Conservation (phyloP, 2,113 vertebrate species). For the Rhinolophus ferrumequinum region DNA sequence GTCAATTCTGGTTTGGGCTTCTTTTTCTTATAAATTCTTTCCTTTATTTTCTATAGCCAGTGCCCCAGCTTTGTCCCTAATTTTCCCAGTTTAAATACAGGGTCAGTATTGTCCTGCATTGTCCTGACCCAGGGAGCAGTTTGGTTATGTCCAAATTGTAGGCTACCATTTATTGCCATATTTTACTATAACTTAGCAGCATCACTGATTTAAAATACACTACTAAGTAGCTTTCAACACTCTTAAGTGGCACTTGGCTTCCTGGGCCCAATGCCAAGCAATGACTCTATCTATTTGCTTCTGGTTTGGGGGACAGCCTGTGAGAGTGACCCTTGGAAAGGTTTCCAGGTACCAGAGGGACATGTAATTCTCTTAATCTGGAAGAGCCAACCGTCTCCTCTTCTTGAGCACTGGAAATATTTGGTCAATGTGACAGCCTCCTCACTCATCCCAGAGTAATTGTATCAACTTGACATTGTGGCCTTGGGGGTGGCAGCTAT, state of each 20-base stretch:
- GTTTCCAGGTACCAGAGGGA: not conserved
- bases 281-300: not conserved
- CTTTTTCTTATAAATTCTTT: not conserved
- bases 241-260: not conserved
- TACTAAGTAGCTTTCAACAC: not conserved
- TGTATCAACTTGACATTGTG: constrained; percentile 61
- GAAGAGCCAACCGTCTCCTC: not conserved
- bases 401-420: constrained; percentile 6
- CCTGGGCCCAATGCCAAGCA: not conserved
- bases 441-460: constrained; percentile 60
- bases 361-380: constrained; percentile 7
- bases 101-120: not conserved
- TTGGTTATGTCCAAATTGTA: not conserved
- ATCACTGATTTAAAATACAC: not conserved
- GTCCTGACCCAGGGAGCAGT: not conserved
- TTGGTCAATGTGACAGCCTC: constrained; percentile 34
- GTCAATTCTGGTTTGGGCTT: not conserved
- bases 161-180: not conserved
- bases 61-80: not conserved
- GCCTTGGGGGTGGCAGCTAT: not conserved
- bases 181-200: not conserved
- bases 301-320: not conserved
- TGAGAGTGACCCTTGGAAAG: not conserved
- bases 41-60: not conserved
- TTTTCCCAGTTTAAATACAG: not conserved